A percentile compares a stretch with the other conserved stretches of the same genome.
Conservation (phyloP, 2,888 invertebrate genomes). For the Caenorhabditis macrosperma region DNA sequence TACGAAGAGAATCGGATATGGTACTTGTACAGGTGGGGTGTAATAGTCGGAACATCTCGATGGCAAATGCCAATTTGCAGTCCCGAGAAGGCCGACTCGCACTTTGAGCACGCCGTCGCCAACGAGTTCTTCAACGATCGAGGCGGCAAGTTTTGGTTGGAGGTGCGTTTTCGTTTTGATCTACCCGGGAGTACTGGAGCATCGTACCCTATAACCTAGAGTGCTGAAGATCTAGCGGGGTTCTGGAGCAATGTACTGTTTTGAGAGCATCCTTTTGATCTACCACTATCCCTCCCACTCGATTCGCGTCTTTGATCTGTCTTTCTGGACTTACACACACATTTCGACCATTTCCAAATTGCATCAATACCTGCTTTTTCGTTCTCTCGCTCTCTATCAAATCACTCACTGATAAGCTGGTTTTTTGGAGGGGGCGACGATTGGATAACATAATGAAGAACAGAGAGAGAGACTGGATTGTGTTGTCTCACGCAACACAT, state of each 20-base stretch:
- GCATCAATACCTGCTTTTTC: conserved; percentile 50
- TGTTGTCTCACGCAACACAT: too few species aligned
- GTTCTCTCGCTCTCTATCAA: background rate
- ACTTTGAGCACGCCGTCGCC: conserved; percentile 72
- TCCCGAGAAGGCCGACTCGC: conserved; percentile 69
- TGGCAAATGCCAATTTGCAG: conserved; percentile 59
- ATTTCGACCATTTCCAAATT: conserved; percentile 32
- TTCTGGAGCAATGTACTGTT: too few species aligned
- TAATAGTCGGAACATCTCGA: background rate
- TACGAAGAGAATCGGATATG: conserved; percentile 75
- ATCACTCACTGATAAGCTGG: conserved; percentile 48
- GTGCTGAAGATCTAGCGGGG: too few species aligned
- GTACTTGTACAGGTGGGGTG: conserved; percentile 65
- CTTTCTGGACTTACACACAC: too few species aligned
- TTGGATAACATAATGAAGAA: conserved; percentile 29
- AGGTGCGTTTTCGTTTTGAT: conserved; percentile 57
- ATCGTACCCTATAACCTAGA: background rate
- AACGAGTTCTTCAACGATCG: conserved; percentile 74
- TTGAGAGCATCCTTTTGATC: background rate
- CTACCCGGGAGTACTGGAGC: background rate
- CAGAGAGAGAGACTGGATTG: conserved; percentile 9
- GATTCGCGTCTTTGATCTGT: conserved; percentile 9
- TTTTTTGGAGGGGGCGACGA: conserved; percentile 47
- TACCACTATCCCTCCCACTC: background rate
- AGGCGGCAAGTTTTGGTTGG: conserved; percentile 75